Evolutionary conservation across 2,113 vertebrate genomes (phyloP).

Genomic region (Macrotus californicus): DNA sequence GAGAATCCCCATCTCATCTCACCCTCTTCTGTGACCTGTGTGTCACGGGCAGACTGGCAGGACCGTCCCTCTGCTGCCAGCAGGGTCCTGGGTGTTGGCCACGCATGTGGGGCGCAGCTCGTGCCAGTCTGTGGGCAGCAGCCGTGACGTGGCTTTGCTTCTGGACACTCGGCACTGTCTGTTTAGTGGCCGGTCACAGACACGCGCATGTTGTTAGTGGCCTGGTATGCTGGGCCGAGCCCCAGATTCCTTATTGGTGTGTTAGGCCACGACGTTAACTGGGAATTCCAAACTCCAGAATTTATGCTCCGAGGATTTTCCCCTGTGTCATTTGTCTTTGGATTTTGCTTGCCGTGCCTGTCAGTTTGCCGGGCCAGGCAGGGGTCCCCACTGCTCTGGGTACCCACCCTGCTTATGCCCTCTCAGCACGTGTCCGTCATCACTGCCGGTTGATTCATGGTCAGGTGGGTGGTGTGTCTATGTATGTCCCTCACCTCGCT

Average conservation of each 20-base stretch:
- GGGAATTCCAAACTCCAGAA: background rate
- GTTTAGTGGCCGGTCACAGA: background rate
- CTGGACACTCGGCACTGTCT: background rate
- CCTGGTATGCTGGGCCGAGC: background rate
- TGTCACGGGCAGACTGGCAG: rapidly evolving
- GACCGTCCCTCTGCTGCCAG: rapidly evolving
- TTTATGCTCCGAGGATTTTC: background rate
- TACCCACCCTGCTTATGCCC: too few species aligned
- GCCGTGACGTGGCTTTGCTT: background rate
- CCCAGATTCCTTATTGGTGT: background rate
- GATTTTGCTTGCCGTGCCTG: background rate
- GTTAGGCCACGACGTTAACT: background rate
- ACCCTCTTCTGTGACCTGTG: rapidly evolving
- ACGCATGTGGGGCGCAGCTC: rapidly evolving
- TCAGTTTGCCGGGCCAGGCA: background rate
- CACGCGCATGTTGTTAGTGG: rapidly evolving
- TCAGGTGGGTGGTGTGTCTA: background rate
- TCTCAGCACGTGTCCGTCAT: background rate
- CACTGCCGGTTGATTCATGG: background rate
- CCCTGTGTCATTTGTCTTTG: background rate
- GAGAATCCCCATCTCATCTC: rapidly evolving
- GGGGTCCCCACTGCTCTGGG: background rate
- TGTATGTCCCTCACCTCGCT: rapidly evolving
- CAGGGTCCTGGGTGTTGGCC: background rate
- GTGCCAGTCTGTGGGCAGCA: rapidly evolving